Evolutionary conservation across 2,797 vertebrate genomes (phyloP), one percentile per base, ranked within the genome.

Genomic region (Champsocephalus gunnari): DNA sequence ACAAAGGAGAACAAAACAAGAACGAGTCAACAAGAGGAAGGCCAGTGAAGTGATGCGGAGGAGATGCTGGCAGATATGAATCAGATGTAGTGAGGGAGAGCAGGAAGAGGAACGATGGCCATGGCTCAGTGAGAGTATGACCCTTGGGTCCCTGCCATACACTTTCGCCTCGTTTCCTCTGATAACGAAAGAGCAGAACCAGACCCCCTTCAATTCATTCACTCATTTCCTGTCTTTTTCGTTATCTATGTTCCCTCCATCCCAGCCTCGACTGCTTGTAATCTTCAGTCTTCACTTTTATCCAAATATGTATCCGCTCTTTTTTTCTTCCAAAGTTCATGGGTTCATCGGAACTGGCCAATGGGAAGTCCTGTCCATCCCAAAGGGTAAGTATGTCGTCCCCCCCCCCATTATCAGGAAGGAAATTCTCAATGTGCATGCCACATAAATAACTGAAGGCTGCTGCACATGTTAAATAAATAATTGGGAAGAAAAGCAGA

Each of bases 131-230:
- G 73, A 82, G 62, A 77, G 69, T 41, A 34, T 80, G 79, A 87
- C 79, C 66, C 62, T 54, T 68, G 41, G 61, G 66, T 76, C n/a
- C 21, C 51, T 77, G 72, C 63, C 68, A 79, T 32, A 19, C 57
- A 66, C 32, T 56, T 77, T 64, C 62, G 55, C 34, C 63, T 70
- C 47, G 80, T 85, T 87, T 84, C 85, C 74, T 84, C 73, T 71
- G 82, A 87, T 87, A 85, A 84, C 82, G 71, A 81, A 49, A 62
- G 48, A 79, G 55, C 69, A 85, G 75, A 84, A 67, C 64, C 60
- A 81, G 62, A 57, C 65, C 67, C 64, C 38, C 48, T 70, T 73
- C 48, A 62, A 56, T 73, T 68, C 64, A 56, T 77, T 66, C 60
- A 66, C 67, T 82, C 63, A 61, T 61, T 85, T 78, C 70, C 80